Evolutionary conservation across 2,888 invertebrate genomes (phyloP), one percentile per base, ranked within the genome.

Genomic region (Drosophila basisetae): DNA sequence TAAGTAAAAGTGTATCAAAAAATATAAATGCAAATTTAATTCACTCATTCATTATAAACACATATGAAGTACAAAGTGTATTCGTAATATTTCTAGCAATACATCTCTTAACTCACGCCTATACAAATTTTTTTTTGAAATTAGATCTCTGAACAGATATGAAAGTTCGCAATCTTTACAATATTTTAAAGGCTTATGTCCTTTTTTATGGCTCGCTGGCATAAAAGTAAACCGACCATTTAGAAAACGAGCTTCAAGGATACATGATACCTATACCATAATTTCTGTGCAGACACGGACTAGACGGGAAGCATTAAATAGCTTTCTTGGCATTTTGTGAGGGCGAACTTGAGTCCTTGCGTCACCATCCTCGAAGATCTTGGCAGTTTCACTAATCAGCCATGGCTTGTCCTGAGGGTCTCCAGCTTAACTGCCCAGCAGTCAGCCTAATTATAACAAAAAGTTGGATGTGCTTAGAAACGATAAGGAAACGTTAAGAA

Each of bases 381-480:
- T 41, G 58, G 4, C 31, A 31, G 43, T 31, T 43, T 31, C 10
- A 6, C 43, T 31, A 31, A 58, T 39, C 13, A 39, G 39, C 10
- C 18, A 6, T 7, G 43, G 31, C 11, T 31, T n/a, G 9, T 22
- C 9, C 22, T 43, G 58, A 11, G 16, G 41, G 58, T 58, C 22
- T 22, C 11, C 43, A 43, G 43, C 43, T 31, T 25, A 22, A 43
- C 41, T 58, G 41, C 22, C 22, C 22, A 7, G 16, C 28, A 16
- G 16, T 11, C 31, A 7, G 58, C 16, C 58, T 58, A 58, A 58
- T 58, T 43, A 43, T 4, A 30, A 41, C 25, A 31, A 22, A 30
- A 58, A 31, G 30, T 58, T 58, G 30, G 13, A n/a, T 39, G 39
- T 30, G 39, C 56, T n/a, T n/a, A 9, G n/a, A 28, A 30, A 39